Percentiles rank a stretch among this genome's conserved stretches.
Evolutionary conservation across 2,113 vertebrate genomes (phyloP).

Genomic region (Psittacula cyanocephala): DNA sequence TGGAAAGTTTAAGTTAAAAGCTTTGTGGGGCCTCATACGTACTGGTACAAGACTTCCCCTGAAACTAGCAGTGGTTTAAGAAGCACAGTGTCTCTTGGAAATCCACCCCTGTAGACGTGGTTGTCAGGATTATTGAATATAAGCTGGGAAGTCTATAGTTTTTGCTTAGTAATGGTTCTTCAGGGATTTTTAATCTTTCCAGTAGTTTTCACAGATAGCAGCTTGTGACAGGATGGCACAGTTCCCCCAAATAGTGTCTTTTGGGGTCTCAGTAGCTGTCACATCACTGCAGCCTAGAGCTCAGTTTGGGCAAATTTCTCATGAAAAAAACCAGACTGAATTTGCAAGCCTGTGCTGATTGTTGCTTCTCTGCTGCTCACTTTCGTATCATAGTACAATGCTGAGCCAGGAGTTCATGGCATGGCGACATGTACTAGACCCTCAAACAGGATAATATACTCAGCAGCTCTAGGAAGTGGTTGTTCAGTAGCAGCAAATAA

Average conservation of each 20-base stretch:
- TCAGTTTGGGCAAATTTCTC: neutral
- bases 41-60: neutral
- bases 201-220: neutral
- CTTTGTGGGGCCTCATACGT: neutral
- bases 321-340: neutral
- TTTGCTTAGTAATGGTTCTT: neutral
- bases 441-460: neutral
- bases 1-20: neutral
- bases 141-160: neutral
- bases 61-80: neutral
- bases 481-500: neutral
- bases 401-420: neutral
- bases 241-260: neutral
- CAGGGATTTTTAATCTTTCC: neutral
- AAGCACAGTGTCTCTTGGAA: neutral
- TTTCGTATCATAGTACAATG: neutral
- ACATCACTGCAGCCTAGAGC: neutral
- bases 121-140: neutral
- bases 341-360: neutral
- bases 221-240: neutral
- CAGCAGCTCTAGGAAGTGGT: neutral
- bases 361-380: neutral
- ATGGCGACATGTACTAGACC: neutral
- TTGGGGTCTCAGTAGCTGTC: neutral
- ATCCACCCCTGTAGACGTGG: neutral